phyloP scores from a whole-genome alignment of 2,797 vertebrate genomes.

The Pseudotriccus pelzelni region DNA sequence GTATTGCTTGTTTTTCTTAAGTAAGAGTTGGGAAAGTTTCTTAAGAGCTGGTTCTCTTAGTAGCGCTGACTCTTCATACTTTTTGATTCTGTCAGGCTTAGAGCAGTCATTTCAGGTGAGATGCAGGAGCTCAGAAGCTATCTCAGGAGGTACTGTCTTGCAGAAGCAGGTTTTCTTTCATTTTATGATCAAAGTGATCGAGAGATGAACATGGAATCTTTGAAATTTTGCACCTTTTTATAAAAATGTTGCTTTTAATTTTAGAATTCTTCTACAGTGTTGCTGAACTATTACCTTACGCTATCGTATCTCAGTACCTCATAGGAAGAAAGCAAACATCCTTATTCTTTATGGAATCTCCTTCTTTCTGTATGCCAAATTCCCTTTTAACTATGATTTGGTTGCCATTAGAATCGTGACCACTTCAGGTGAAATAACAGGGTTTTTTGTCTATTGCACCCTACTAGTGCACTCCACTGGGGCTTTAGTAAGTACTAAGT shows the following conservation, averaged over 20 bases:
- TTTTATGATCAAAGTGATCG: not conserved
- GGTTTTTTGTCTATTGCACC: not conserved
- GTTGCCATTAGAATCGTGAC: not conserved
- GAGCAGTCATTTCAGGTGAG: not conserved
- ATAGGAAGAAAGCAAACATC: not conserved
- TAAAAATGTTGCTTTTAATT: not conserved
- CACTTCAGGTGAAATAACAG: not conserved
- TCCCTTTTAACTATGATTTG: not conserved
- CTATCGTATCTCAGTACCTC: not conserved
- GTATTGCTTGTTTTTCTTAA: not conserved
- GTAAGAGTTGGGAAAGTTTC: not conserved
- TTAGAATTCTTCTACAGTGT: not conserved
- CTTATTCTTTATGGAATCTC: not conserved
- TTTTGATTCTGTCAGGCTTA: not conserved
- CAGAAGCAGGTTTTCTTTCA: not conserved
- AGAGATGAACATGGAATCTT: not conserved
- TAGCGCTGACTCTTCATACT: not conserved
- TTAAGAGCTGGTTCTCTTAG: constrained; percentile 39
- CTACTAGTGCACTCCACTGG: not conserved
- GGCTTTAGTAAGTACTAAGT: not conserved
- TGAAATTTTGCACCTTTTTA: not conserved
- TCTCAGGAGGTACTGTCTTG: not conserved
- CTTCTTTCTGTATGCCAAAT: not conserved
- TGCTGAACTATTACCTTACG: not conserved
- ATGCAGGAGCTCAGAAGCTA: not conserved